A percentile compares a stretch with the other conserved stretches of the same genome.
These are phyloP conservation scores for Bettongia penicillata DNA, from an alignment of 2,113 vertebrate species.

Conservation along the genomic window DNA sequence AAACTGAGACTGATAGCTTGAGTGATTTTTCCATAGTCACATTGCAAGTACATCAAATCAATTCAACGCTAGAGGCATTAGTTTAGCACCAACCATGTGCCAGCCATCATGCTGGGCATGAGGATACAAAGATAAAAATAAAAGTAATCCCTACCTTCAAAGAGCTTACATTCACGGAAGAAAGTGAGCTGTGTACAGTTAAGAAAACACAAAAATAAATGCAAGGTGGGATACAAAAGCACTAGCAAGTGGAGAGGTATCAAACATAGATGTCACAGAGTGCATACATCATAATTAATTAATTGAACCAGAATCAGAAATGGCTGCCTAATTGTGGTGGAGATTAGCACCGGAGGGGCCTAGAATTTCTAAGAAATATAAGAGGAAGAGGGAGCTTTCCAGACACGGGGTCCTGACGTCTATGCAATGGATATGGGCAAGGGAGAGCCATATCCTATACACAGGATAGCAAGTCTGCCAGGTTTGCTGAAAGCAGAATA, in stretches of 20 bases:
- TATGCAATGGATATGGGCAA: not conserved
- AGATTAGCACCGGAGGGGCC: not conserved
- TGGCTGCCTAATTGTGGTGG: not conserved
- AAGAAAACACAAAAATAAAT: not conserved
- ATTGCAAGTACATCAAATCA: not conserved
- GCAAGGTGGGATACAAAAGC: not conserved
- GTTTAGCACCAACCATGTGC: not conserved
- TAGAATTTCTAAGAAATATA: not conserved
- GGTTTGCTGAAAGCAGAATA: not conserved
- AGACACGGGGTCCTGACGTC: not conserved
- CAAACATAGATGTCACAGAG: not conserved
- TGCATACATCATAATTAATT: not conserved
- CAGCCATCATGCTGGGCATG: not conserved
- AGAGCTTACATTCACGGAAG: not conserved
- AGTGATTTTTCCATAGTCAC: not conserved
- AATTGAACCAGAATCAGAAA: not conserved
- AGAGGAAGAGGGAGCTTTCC: not conserved
- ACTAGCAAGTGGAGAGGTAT: not conserved
- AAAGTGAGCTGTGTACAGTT: not conserved
- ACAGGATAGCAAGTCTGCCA: not conserved
- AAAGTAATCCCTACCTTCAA: not conserved
- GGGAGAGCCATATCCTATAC: not conserved
- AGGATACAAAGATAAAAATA: not conserved
- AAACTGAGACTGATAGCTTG: not conserved
- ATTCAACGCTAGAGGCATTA: not conserved